Percentiles rank a stretch among this genome's conserved stretches.
These are phyloP conservation scores for Cyprinodon diabolis DNA, from an alignment of 2,797 vertebrate species.

Conservation along the genomic window DNA sequence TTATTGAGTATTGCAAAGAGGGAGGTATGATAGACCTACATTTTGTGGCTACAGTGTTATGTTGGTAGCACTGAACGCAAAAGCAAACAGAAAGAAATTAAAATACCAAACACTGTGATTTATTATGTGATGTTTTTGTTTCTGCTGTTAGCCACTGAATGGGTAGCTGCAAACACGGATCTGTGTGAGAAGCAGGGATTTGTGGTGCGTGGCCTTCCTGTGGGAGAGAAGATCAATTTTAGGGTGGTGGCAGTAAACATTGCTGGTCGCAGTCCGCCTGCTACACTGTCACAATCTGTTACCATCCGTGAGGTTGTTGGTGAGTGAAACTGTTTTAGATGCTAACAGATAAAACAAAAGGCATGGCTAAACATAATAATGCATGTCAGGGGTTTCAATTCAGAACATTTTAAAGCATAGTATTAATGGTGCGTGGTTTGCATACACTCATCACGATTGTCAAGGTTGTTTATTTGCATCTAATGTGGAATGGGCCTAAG, in stretches of 20 bases:
- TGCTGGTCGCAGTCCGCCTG: conserved; percentile 84
- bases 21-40: conserved; percentile 79
- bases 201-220: conserved; percentile 85
- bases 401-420: background rate
- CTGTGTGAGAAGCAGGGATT: conserved; percentile 84
- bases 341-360: background rate
- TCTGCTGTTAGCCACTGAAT: conserved; percentile 81
- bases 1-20: conserved; percentile 90
- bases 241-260: conserved; percentile 88
- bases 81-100: conserved; percentile 10
- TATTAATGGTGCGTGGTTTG: too few species aligned
- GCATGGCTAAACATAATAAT: background rate
- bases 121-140: conserved; percentile 33
- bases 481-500: too few species aligned
- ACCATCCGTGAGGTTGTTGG: conserved; percentile 90
- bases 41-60: background rate
- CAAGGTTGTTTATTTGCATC: background rate
- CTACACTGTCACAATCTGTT: conserved; percentile 82
- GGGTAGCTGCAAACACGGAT: conserved; percentile 83
- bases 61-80: conserved; percentile 1
- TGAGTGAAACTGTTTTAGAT: conserved; percentile 63
- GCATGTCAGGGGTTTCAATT: background rate
- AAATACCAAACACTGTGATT: conserved; percentile 25
- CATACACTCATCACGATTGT: background rate
- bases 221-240: conserved; percentile 88